phyloP scores from a whole-genome alignment of 2,888 invertebrate genomes.

The Anodontia alba region DNA sequence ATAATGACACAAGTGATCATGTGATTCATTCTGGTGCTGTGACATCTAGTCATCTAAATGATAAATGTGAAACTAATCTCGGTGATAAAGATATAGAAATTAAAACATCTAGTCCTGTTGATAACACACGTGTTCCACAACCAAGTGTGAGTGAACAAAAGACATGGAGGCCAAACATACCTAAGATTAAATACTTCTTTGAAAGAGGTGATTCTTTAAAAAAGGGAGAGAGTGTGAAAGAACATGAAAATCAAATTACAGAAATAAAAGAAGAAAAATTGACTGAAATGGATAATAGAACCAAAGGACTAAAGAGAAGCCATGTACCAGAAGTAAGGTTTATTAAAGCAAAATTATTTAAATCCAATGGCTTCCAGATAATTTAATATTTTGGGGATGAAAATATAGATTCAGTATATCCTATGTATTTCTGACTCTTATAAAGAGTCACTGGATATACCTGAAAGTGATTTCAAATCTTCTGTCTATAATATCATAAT shows the following conservation, averaged over 20 bases:
- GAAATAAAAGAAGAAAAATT: neutral
- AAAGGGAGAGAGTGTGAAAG: slow-evolving; percentile 35
- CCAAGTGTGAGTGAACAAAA: neutral
- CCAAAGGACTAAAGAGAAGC: neutral
- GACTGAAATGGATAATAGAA: neutral
- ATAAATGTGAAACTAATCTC: neutral
- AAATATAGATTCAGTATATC: too few species aligned
- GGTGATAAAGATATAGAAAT: neutral
- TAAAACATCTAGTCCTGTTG: neutral
- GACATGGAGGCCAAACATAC: slow-evolving; percentile 3
- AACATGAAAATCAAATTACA: neutral
- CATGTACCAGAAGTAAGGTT: neutral
- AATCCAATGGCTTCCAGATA: too few species aligned
- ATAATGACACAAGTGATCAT: neutral
- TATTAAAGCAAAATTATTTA: too few species aligned
- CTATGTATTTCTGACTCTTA: too few species aligned
- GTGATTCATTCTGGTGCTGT: neutral
- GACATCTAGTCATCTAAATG: neutral
- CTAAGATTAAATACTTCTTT: slow-evolving; percentile 72
- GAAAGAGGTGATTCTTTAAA: slow-evolving; percentile 62
- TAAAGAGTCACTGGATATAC: too few species aligned
- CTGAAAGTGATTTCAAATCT: too few species aligned
- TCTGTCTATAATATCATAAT: too few species aligned
- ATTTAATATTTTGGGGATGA: too few species aligned
- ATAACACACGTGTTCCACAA: neutral